Evolutionary conservation across 2,113 vertebrate genomes (phyloP).

Genomic region (Microcebus lehilahytsara): DNA sequence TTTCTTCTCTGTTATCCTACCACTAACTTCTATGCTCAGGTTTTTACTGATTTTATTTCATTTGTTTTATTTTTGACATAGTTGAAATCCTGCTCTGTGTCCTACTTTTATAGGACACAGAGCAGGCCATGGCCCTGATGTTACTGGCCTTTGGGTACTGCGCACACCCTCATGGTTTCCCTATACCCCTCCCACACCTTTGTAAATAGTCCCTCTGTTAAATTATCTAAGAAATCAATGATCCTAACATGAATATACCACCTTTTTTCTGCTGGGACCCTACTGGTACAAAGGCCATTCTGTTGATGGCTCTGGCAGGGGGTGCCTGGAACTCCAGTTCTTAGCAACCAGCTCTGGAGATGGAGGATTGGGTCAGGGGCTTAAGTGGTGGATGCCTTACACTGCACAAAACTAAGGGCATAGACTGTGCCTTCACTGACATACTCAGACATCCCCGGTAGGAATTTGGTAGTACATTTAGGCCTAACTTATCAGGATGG

Average conservation of each 20-base stretch:
- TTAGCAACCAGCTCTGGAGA: background rate
- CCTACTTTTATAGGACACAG: background rate
- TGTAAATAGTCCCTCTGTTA: background rate
- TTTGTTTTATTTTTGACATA: constrained; percentile 5
- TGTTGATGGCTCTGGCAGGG: background rate
- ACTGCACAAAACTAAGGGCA: background rate
- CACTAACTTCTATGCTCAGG: background rate
- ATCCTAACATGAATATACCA: background rate
- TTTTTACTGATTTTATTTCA: constrained; percentile 23
- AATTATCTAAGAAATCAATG: background rate
- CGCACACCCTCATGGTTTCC: background rate
- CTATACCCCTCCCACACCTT: background rate
- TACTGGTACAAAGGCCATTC: background rate
- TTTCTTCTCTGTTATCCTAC: background rate
- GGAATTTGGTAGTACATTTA: background rate
- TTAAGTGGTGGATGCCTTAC: background rate
- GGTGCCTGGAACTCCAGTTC: background rate
- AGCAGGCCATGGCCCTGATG: background rate
- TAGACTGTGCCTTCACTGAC: background rate
- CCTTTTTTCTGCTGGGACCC: background rate
- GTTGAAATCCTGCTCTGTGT: background rate
- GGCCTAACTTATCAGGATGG: background rate
- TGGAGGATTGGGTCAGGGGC: background rate
- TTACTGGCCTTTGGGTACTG: background rate
- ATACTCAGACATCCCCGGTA: background rate